Percentiles rank a stretch among this genome's conserved stretches.
These are phyloP conservation scores for Cinclus mexicanus DNA, from an alignment of 2,113 vertebrate species.

Conservation along the genomic window DNA sequence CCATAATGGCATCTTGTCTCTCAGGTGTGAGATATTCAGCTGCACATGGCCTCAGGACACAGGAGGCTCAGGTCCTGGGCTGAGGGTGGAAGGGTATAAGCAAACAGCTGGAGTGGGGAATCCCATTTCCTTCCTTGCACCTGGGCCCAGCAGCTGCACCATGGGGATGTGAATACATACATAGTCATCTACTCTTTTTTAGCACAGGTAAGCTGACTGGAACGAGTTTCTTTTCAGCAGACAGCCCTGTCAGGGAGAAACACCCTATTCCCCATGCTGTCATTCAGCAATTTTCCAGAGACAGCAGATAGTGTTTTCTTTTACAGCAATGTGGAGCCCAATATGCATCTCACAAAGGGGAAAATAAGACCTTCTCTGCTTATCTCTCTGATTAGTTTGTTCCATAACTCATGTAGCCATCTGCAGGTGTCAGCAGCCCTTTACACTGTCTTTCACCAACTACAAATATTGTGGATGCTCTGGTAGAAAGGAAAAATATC, in stretches of 20 bases:
- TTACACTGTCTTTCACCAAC: neutral
- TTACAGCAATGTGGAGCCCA: neutral
- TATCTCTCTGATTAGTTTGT: neutral
- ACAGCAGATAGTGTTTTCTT: neutral
- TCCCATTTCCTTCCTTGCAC: neutral
- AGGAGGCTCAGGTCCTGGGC: neutral
- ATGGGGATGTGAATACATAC: neutral
- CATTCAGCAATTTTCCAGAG: neutral
- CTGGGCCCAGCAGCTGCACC: neutral
- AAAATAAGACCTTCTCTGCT: slow-evolving; percentile 18
- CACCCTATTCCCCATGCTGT: neutral
- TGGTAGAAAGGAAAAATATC: neutral
- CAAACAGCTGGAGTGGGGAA: neutral
- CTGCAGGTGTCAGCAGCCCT: neutral
- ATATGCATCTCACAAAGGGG: neutral
- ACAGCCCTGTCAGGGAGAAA: neutral
- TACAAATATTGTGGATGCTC: neutral
- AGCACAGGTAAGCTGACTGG: neutral
- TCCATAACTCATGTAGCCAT: neutral
- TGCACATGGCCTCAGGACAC: neutral
- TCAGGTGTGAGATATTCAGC: neutral
- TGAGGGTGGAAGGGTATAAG: neutral
- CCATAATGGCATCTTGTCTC: neutral
- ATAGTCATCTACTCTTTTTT: neutral
- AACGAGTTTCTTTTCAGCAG: neutral